Evolutionary conservation across 2,113 vertebrate species (phyloP).

Genomic region (Cynopterus brachyotis): DNA sequence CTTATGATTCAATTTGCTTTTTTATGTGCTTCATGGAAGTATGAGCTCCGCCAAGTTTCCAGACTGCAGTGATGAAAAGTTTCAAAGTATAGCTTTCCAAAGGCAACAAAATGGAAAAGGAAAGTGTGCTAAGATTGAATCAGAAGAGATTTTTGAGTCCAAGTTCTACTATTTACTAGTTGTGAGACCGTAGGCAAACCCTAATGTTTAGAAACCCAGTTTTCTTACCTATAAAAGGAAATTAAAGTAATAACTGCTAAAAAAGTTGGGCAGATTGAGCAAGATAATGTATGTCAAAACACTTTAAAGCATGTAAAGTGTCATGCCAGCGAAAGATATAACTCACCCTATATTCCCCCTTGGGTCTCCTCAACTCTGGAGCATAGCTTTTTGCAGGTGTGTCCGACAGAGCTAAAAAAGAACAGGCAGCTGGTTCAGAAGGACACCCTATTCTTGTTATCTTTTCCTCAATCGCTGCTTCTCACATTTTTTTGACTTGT

Average conservation of each 20-base stretch:
- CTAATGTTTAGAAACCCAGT: neutral
- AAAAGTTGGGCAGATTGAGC: neutral
- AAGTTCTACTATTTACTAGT: neutral
- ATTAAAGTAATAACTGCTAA: neutral
- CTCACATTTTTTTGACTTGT: neutral
- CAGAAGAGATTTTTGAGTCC: neutral
- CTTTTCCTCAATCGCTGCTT: neutral
- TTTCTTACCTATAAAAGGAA: neutral
- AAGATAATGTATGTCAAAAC: neutral
- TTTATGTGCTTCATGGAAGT: neutral
- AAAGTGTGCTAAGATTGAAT: neutral
- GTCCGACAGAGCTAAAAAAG: constrained; percentile 85
- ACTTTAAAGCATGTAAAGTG: neutral
- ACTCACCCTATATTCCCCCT: constrained; percentile 92
- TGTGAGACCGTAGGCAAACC: neutral
- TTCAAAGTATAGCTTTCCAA: constrained; percentile 10
- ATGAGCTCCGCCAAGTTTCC: neutral
- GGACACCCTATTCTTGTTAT: neutral
- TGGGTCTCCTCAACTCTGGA: constrained; percentile 92
- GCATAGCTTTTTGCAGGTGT: constrained; percentile 86
- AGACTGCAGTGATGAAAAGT: neutral
- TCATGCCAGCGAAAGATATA: neutral
- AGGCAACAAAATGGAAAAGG: neutral
- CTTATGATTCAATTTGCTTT: neutral
- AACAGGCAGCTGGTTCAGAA: constrained; percentile 59